Evolutionary conservation across 1,140 invertebrate genomes (phyloP).

Genomic region (Heliconius melpomene): DNA sequence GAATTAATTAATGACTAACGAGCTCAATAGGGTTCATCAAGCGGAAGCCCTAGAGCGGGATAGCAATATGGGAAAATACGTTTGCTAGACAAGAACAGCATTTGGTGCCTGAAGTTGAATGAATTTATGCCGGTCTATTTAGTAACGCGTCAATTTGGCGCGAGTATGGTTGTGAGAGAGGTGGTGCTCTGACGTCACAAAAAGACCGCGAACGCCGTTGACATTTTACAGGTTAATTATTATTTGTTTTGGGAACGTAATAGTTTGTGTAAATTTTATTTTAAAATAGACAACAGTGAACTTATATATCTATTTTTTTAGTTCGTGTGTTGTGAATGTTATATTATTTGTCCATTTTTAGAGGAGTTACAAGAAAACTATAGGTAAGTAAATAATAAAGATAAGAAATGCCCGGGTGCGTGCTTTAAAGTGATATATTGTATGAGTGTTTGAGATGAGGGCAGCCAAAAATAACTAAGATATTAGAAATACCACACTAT

Average conservation of each 20-base stretch:
- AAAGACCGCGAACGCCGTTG: constrained; percentile 66
- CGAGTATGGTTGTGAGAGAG: constrained; percentile 70
- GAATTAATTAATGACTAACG: constrained; percentile 81
- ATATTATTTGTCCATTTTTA: constrained; percentile 12
- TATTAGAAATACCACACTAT: constrained; percentile 42
- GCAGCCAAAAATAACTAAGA: constrained; percentile 58
- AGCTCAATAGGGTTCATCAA: constrained; percentile 80
- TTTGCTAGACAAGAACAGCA: constrained; percentile 45
- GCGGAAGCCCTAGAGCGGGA: constrained; percentile 71
- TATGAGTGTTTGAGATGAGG: constrained; percentile 58
- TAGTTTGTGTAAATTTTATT: neutral
- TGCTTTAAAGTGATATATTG: constrained; percentile 59
- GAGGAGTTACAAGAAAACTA: constrained; percentile 31
- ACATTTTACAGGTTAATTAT: constrained; percentile 16
- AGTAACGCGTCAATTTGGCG: constrained; percentile 78
- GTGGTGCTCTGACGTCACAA: constrained; percentile 40
- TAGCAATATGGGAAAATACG: constrained; percentile 28
- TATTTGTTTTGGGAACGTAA: constrained; percentile 1
- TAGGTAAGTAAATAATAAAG: constrained; percentile 53
- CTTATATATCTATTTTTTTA: constrained; percentile 16
- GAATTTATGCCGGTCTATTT: constrained; percentile 79
- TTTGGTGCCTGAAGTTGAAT: constrained; percentile 70
- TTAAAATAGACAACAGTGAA: neutral
- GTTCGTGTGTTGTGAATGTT: constrained; percentile 25
- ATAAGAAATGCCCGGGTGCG: constrained; percentile 60